Conservation (phyloP, 2,113 vertebrate species). For the Proteles cristata region DNA sequence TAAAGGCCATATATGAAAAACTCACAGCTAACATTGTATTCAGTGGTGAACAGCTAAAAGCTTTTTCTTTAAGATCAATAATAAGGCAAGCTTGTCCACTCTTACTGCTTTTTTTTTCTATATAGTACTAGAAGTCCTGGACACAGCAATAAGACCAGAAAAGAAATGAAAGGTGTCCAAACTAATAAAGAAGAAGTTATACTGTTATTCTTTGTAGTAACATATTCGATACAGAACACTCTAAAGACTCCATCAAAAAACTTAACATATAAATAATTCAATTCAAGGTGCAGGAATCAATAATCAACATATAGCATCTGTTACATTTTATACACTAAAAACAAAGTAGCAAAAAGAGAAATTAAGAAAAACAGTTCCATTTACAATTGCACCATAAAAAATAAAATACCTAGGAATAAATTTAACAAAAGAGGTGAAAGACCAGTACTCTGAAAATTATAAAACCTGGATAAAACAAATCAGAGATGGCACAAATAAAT, state of each 20-base stretch:
- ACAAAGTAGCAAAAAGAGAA: background rate
- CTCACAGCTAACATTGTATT: background rate
- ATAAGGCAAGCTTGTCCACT: background rate
- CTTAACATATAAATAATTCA: background rate
- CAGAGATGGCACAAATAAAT: background rate
- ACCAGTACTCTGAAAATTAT: background rate
- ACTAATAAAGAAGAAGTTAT: background rate
- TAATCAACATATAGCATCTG: background rate
- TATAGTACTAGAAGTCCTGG: background rate
- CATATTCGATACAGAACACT: background rate
- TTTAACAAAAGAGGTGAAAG: background rate
- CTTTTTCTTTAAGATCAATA: background rate
- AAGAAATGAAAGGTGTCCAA: background rate
- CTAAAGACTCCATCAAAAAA: background rate
- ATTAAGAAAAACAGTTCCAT: background rate
- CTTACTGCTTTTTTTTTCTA: background rate
- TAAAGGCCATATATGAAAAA: background rate
- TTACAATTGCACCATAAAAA: background rate
- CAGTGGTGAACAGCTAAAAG: background rate
- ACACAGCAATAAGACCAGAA: background rate
- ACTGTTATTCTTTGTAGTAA: background rate
- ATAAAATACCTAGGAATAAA: background rate
- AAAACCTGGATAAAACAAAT: background rate
- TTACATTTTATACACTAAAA: background rate
- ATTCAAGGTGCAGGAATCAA: background rate